phyloP scores from a whole-genome alignment of 64 coral and sea anemone species.

The Montipora capricornis region DNA sequence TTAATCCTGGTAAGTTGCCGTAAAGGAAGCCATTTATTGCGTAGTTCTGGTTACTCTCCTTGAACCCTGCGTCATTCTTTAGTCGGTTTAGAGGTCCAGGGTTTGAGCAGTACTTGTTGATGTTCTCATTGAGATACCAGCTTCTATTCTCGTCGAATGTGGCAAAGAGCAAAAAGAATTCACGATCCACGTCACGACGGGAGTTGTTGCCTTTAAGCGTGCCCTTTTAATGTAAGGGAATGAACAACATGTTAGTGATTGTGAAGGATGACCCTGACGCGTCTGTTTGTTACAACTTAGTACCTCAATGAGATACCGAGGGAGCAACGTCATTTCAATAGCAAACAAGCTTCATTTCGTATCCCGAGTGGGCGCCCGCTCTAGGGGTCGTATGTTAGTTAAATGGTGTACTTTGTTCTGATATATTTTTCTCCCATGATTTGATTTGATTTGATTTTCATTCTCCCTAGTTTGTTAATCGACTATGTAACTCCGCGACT shows the following conservation, averaged over 20 bases:
- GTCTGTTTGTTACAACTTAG: too few species aligned
- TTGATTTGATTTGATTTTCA: too few species aligned
- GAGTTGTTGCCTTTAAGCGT: conserved; percentile 39
- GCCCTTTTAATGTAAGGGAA: neutral
- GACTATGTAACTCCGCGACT: too few species aligned
- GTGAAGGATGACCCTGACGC: too few species aligned
- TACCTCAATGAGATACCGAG: too few species aligned
- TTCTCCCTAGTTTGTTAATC: too few species aligned
- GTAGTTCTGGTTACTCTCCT: conserved; percentile 95
- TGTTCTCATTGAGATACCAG: conserved; percentile 84
- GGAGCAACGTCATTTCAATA: too few species aligned
- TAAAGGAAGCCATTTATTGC: conserved; percentile 87
- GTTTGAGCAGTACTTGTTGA: conserved; percentile 66
- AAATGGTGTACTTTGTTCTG: too few species aligned
- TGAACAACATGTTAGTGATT: neutral
- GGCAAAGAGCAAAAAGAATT: conserved; percentile 79
- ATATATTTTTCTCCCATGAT: too few species aligned
- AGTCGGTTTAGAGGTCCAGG: conserved; percentile 17
- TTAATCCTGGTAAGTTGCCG: conserved; percentile 63
- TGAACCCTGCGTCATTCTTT: conserved; percentile 78
- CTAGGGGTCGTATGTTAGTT: too few species aligned
- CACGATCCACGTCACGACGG: conserved; percentile 67
- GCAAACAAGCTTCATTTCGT: too few species aligned
- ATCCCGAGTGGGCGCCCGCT: too few species aligned
- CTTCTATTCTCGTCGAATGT: conserved; percentile 86